Conservation (phyloP, 2,113 vertebrate genomes). For the Pipa parva region DNA sequence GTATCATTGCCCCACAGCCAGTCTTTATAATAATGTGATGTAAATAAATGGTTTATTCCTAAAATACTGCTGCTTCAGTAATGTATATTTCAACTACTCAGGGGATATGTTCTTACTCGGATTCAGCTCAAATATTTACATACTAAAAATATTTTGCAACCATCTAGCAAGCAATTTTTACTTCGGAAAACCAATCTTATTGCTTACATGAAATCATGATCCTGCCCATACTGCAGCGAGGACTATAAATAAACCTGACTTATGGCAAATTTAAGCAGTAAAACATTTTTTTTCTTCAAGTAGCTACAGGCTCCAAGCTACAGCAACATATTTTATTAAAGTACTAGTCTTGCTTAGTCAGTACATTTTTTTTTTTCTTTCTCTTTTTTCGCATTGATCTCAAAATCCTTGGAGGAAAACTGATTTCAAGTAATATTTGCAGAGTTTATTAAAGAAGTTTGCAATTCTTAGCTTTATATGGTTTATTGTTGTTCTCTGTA, state of each 20-base stretch:
- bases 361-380: conserved; percentile 24
- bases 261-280: conserved; percentile 42
- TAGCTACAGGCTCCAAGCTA: conserved; percentile 31
- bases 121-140: conserved; percentile 39
- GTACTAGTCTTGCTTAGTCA: conserved; percentile 31
- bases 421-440: conserved; percentile 20
- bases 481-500: not conserved
- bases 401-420: conserved; percentile 25
- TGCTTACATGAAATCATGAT: conserved; percentile 37
- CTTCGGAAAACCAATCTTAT: conserved; percentile 21
- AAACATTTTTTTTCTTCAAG: conserved; percentile 29
- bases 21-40: conserved; percentile 25
- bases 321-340: conserved; percentile 42
- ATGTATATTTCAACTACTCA: conserved; percentile 20
- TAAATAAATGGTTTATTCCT: conserved; percentile 25
- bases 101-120: conserved; percentile 27
- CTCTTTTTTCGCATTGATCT: conserved; percentile 20
- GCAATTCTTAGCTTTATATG: conserved; percentile 7
- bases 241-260: conserved; percentile 39
- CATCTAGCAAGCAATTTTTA: conserved; percentile 29
- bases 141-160: conserved; percentile 27
- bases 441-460: conserved; percentile 21
- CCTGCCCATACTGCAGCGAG: conserved; percentile 13
- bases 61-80: conserved; percentile 28
- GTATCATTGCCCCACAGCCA: conserved; percentile 12